A percentile compares a stretch with the other conserved stretches of the same genome.
Conservation (phyloP, 2,888 invertebrate genomes). For the Sympetrum striolatum region DNA sequence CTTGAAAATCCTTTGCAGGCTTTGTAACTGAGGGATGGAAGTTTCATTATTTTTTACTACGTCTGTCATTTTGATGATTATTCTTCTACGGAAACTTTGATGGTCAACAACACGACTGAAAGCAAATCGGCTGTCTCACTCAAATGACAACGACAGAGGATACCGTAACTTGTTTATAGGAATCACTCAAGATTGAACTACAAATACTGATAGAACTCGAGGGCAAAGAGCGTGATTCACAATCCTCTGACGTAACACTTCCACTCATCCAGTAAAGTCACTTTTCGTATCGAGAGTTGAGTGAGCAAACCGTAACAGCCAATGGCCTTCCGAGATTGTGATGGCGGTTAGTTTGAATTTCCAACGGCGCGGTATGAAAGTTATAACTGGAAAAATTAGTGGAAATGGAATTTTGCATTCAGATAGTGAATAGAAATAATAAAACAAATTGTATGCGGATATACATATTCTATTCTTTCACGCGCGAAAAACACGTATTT, state of each 20-base stretch:
- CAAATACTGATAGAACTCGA: neutral
- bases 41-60: neutral
- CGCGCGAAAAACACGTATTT: too few species aligned
- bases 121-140: neutral
- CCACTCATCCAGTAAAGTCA: neutral
- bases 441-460: too few species aligned
- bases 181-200: neutral
- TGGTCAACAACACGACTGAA: neutral
- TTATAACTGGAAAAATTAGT: too few species aligned
- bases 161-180: neutral
- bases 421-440: too few species aligned
- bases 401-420: too few species aligned
- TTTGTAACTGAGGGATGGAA: conserved; percentile 46
- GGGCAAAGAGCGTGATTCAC: conserved; percentile 40
- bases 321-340: neutral
- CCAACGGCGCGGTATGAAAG: neutral
- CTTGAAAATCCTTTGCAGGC: conserved; percentile 47
- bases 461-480: too few species aligned
- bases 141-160: neutral
- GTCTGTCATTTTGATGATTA: neutral
- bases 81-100: neutral
- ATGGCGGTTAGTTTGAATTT: neutral
- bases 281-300: neutral
- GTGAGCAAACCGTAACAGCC: neutral
- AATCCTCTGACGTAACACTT: conserved; percentile 11